These are phyloP conservation scores for Scrobipalpa costella DNA, from an alignment of 2,888 invertebrate species.

Conservation along the genomic window DNA sequence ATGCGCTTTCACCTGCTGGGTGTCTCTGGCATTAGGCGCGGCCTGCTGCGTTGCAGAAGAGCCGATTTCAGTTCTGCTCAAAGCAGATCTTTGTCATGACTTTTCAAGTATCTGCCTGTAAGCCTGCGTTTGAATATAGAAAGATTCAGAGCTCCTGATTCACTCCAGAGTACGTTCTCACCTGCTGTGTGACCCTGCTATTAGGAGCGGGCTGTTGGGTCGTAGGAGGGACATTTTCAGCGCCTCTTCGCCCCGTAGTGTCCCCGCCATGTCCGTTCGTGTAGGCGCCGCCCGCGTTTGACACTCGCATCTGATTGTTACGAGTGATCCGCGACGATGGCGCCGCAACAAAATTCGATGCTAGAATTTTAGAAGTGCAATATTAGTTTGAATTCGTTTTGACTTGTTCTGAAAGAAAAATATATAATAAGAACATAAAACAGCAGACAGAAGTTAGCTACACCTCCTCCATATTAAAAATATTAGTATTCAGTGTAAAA, in stretches of 20 bases:
- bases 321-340: constrained; percentile 72
- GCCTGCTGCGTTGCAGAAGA: constrained; percentile 61
- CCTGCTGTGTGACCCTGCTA: constrained; percentile 73
- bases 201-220: constrained; percentile 58
- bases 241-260: constrained; percentile 80
- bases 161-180: constrained; percentile 63
- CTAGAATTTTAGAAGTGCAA: constrained; percentile 19
- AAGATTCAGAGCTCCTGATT: too few relatives aligned
- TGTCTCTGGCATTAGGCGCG: constrained; percentile 64
- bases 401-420: too few relatives aligned
- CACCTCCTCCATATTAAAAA: constrained; percentile 34
- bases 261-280: constrained; percentile 82
- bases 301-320: constrained; percentile 78
- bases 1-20: constrained; percentile 64
- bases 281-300: constrained; percentile 78
- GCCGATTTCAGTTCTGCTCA: constrained; percentile 70
- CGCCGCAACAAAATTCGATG: constrained; percentile 28
- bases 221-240: constrained; percentile 83
- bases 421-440: background rate
- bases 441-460: background rate
- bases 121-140: too few relatives aligned
- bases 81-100: too few relatives aligned
- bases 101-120: too few relatives aligned
- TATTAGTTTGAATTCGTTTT: background rate
- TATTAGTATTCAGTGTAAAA: too few relatives aligned